Evolutionary conservation across 2,888 invertebrate genomes (phyloP), one percentile per base, ranked within the genome.

Genomic region (Bombylius discolor): DNA sequence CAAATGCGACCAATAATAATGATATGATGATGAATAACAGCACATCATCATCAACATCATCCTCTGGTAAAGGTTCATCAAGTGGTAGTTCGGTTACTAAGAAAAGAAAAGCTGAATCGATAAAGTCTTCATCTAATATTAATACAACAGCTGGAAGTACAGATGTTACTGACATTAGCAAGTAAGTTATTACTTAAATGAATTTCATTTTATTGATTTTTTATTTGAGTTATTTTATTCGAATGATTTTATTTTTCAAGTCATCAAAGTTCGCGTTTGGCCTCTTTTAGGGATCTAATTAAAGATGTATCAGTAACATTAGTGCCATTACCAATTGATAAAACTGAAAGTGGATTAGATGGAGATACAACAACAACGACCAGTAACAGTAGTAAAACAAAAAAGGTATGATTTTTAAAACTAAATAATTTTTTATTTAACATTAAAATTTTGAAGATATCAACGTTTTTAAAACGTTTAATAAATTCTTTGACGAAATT

Each of bases 241-340:
- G 56, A 59, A 56, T 55, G 52, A 56, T 56, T 39, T 39, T 39
- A 39, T 39, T 23, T 45, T n/a, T 45, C n/a, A 45, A 45, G 5
- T 42, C 11, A 42, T 11, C 8, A 42, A 42, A 42, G 39, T 5
- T 42, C 11, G 39, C 39, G 39, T 60, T 62, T 51, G 56, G 69
- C 68, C 55, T 62, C 68, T 49, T 72, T 68, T 63, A 69, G 74
- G 59, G 72, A 72, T 66, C 65, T 72, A 53, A 70, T 73, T 47
- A 73, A 71, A 62, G 72, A 73, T 63, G 70, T 73, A 14, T 70
- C 69, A 33, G 73, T 74, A 14, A 67, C 72, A n/a, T 59, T 73
- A 56, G 69, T 73, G 31, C 71, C 73, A 9, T 59, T 72, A 34
- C 62, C 62, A 11, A 49, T 76, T 72, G 55, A 65, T 42, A 65